A percentile compares a stretch with the other conserved stretches of the same genome.
phyloP scores from a whole-genome alignment of 2,888 invertebrate species.

The Volucella inflata region DNA sequence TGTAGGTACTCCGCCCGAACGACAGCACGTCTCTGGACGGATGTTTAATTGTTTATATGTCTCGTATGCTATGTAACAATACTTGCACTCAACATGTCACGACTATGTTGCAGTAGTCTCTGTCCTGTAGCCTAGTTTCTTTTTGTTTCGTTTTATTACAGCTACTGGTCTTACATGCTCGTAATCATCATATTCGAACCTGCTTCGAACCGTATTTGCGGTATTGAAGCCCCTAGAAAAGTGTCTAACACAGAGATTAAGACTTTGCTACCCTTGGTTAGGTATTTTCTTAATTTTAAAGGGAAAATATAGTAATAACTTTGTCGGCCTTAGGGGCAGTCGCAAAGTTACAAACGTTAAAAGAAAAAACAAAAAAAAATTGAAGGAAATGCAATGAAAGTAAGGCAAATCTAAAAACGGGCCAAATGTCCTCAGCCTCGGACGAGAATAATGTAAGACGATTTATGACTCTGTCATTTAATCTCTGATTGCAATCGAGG shows the following conservation, averaged over 20 bases:
- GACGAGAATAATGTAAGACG: conserved; percentile 14
- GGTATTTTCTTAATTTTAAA: background rate
- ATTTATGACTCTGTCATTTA: conserved; percentile 52
- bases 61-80: conserved; percentile 52
- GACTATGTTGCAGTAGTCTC: conserved; percentile 62
- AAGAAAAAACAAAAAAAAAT: conserved; percentile 1
- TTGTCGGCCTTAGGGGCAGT: background rate
- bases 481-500: conserved; percentile 45
- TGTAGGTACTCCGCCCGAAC: conserved; percentile 10
- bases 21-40: conserved; percentile 54
- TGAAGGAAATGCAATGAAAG: background rate
- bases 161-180: conserved; percentile 52
- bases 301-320: conserved; percentile 11
- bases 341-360: background rate
- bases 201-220: background rate
- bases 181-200: background rate
- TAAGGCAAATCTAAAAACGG: conserved; percentile 1
- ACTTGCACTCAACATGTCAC: conserved; percentile 70
- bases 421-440: conserved; percentile 18
- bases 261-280: conserved; percentile 17
- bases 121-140: conserved; percentile 46
- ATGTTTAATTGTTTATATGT: conserved; percentile 72
- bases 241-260: background rate
- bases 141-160: conserved; percentile 6
- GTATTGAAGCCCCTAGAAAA: conserved; percentile 31